Evolutionary conservation across 1,140 invertebrate species (phyloP).

Genomic region (Alviniconcha marisindica): DNA sequence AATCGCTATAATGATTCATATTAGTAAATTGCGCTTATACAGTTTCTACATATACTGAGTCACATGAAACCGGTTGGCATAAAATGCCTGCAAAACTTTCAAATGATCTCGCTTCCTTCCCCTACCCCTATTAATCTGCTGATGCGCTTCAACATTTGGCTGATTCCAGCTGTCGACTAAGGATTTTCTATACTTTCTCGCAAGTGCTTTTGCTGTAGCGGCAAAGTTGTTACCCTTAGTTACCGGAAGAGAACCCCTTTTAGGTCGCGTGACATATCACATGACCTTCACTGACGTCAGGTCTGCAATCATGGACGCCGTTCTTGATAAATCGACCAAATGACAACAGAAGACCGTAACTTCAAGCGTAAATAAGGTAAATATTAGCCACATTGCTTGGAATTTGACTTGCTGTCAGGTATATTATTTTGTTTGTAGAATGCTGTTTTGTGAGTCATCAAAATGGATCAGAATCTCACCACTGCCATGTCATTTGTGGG

Average conservation of each 20-base stretch:
- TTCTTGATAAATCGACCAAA: background rate
- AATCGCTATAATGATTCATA: no score
- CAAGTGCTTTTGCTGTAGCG: no score
- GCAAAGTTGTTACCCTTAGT: constrained; percentile 12
- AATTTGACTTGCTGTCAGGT: no score
- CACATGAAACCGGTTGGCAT: background rate
- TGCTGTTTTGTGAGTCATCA: no score
- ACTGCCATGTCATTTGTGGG: background rate
- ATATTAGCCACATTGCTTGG: no score
- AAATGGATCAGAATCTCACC: no score
- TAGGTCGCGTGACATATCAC: constrained; percentile 34
- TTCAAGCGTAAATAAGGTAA: background rate
- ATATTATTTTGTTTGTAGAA: no score
- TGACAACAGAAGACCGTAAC: background rate
- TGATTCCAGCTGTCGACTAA: background rate
- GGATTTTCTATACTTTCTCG: no score
- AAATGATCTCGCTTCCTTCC: no score
- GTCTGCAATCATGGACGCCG: constrained; percentile 34
- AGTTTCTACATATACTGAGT: background rate
- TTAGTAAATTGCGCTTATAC: background rate
- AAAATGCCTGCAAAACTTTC: background rate
- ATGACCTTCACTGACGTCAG: constrained; percentile 40
- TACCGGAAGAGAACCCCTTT: constrained; percentile 17
- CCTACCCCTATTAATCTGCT: no score
- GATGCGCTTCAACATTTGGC: background rate